Conservation (phyloP, 2,888 invertebrate genomes). For the Drosophila ezoana region DNA sequence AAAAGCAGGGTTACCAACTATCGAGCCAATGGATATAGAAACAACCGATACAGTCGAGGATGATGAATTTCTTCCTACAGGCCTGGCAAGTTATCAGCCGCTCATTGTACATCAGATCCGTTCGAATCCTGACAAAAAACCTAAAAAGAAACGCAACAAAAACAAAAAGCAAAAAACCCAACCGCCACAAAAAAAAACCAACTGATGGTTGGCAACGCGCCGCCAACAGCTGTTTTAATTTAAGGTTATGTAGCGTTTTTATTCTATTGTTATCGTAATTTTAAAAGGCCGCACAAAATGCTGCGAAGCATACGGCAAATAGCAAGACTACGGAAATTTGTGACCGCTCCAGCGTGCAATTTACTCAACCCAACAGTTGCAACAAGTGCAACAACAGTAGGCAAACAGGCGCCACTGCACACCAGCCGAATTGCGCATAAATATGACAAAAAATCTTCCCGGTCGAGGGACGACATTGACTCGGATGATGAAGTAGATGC, state of each 20-base stretch:
- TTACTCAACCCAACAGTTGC: slow-evolving; percentile 9
- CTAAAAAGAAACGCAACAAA: slow-evolving; percentile 68
- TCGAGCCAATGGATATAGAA: slow-evolving; percentile 36
- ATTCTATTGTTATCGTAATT: slow-evolving; percentile 56
- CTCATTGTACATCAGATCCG: slow-evolving; percentile 69
- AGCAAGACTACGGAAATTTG: slow-evolving; percentile 24
- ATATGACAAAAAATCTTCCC: slow-evolving; percentile 71
- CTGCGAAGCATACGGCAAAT: slow-evolving; percentile 49
- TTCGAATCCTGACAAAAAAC: slow-evolving; percentile 76
- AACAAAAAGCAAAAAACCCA: slow-evolving; percentile 35
- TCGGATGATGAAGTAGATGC: slow-evolving; percentile 86
- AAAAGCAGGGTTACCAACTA: neutral
- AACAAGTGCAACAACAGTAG: neutral
- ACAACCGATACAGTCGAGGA: slow-evolving; percentile 28
- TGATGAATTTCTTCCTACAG: slow-evolving; percentile 66
- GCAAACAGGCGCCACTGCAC: slow-evolving; percentile 34
- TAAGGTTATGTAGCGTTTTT: slow-evolving; percentile 56
- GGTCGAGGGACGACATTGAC: slow-evolving; percentile 84
- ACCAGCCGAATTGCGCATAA: slow-evolving; percentile 47
- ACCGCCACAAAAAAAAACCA: slow-evolving; percentile 26
- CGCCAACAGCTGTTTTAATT: slow-evolving; percentile 59
- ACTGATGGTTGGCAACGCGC: slow-evolving; percentile 52
- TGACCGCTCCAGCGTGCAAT: slow-evolving; percentile 8
- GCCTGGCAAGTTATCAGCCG: slow-evolving; percentile 56
- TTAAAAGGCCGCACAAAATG: slow-evolving; percentile 55